These are phyloP conservation scores for Emydura subglobosa DNA, from an alignment of 2,113 vertebrate genomes.

Conservation along the genomic window DNA sequence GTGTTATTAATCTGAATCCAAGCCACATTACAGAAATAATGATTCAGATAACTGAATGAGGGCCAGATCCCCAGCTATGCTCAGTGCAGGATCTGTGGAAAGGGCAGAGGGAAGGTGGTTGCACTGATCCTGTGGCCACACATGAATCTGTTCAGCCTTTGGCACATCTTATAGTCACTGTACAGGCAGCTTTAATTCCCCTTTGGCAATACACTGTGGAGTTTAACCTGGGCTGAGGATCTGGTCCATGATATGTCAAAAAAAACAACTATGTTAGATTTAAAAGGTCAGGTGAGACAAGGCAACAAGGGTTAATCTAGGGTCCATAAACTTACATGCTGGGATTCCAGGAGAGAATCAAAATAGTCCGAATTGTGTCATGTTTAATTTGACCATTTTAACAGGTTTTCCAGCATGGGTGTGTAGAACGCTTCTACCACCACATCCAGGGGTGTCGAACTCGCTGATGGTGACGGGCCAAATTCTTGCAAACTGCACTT, in stretches of 20 bases:
- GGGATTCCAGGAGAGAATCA: not conserved
- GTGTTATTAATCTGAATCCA: not conserved
- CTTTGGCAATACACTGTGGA: not conserved
- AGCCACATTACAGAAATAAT: not conserved
- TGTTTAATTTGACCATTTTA: not conserved
- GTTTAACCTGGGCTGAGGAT: not conserved
- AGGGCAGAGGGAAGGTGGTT: not conserved
- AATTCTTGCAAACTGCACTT: too few species aligned
- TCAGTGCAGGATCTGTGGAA: not conserved
- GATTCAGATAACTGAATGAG: not conserved
- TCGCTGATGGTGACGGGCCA: too few species aligned
- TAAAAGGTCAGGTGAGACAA: not conserved
- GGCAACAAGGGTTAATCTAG: not conserved
- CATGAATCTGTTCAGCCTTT: rapidly evolving
- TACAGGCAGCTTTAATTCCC: not conserved
- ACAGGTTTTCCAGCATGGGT: slow-evolving; percentile 4
- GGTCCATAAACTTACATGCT: not conserved
- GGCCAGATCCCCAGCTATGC: not conserved
- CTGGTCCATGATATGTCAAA: not conserved
- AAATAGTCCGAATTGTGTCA: not conserved
- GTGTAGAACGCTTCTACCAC: not conserved
- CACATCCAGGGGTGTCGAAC: not conserved
- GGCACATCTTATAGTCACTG: not conserved
- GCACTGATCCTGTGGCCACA: not conserved
- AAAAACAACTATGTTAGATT: not conserved